Conservation (phyloP, 2,797 vertebrate genomes). For the Sebastolobus altivelis region DNA sequence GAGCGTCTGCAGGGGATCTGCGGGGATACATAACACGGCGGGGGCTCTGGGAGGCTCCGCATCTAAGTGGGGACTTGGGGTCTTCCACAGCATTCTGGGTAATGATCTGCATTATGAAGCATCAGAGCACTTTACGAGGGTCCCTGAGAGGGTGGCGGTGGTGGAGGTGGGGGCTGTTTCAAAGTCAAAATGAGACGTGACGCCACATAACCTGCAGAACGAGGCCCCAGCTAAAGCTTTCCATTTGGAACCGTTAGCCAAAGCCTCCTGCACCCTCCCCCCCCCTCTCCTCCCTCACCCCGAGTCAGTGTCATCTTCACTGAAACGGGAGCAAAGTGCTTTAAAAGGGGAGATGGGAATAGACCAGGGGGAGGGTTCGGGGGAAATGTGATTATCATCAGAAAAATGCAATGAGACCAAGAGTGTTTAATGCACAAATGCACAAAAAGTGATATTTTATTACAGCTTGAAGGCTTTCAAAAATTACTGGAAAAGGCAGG, state of each 20-base stretch:
- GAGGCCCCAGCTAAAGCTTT: conserved; percentile 66
- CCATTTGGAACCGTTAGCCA: conserved; percentile 70
- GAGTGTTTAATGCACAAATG: conserved; percentile 89
- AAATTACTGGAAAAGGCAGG: conserved; percentile 90
- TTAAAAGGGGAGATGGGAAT: conserved; percentile 84
- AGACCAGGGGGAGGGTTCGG: conserved; percentile 71
- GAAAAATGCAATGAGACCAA: conserved; percentile 82
- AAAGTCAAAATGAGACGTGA: conserved; percentile 71
- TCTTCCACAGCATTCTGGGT: conserved; percentile 80
- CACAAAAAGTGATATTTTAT: conserved; percentile 92
- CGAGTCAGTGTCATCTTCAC: conserved; percentile 83
- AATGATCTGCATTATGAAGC: conserved; percentile 85
- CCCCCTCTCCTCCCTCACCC: conserved; percentile 17
- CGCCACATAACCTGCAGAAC: conserved; percentile 70
- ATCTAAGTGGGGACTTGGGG: conserved; percentile 77
- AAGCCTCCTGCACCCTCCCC: conserved; percentile 24
- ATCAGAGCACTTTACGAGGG: conserved; percentile 83
- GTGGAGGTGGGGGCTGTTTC: conserved; percentile 31
- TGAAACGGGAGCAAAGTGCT: conserved; percentile 86
- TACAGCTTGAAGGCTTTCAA: conserved; percentile 90
- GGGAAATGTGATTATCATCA: conserved; percentile 86
- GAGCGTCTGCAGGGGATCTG: conserved; percentile 73
- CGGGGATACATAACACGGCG: conserved; percentile 76
- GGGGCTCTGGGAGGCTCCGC: conserved; percentile 68
- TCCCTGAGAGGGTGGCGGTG: conserved; percentile 71